Evolutionary conservation across 2,113 vertebrate species (phyloP).

Genomic region (Carettochelys insculpta): DNA sequence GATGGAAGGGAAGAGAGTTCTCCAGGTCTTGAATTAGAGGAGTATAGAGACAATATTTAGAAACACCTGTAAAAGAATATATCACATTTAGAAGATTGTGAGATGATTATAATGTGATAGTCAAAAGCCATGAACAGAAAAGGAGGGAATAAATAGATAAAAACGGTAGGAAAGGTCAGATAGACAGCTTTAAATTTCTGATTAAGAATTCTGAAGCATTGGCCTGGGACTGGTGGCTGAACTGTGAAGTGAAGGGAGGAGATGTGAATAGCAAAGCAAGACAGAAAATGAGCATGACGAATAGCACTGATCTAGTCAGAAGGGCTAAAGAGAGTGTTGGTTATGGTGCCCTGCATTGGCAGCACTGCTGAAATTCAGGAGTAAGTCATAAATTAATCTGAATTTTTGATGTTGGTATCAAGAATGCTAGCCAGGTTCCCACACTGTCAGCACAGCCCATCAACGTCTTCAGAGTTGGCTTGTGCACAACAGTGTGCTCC

Average conservation of each 20-base stretch:
- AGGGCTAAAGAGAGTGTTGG: fast-evolving
- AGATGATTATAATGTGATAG: background rate
- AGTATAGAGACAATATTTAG: background rate
- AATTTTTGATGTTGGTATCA: background rate
- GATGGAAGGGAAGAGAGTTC: background rate
- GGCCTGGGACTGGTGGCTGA: constrained; percentile 4
- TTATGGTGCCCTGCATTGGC: background rate
- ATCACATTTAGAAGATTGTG: background rate
- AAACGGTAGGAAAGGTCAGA: background rate
- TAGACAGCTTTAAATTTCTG: background rate
- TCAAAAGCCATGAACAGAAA: background rate
- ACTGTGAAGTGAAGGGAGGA: constrained; percentile 1
- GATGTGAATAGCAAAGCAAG: constrained; percentile 3
- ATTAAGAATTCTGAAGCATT: background rate
- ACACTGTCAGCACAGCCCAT: background rate
- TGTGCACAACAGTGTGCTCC: background rate
- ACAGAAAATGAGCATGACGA: background rate
- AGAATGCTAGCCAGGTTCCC: background rate
- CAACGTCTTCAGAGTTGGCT: background rate
- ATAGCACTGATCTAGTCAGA: background rate
- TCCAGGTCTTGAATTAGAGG: background rate
- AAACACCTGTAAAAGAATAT: background rate
- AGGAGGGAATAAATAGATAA: background rate
- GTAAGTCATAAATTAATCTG: background rate
- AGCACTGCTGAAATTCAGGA: background rate